Percentiles rank a stretch among this genome's conserved stretches.
phyloP scores from a whole-genome alignment of 2,797 vertebrate species.

The Psittacula echo region DNA sequence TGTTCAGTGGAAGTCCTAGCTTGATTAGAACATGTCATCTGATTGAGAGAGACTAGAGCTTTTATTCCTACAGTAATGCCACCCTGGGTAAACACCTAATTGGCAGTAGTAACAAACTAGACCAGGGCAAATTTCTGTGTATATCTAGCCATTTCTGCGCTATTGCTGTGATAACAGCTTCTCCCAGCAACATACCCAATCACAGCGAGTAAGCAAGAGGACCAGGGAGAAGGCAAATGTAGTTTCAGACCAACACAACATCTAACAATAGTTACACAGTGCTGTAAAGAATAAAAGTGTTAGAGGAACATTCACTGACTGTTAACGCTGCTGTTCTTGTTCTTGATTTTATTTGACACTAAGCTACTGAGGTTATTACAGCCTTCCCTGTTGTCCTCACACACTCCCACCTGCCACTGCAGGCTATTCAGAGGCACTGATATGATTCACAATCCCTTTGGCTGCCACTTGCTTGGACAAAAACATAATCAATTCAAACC shows the following conservation, averaged over 20 bases:
- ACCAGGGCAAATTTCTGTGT: background rate
- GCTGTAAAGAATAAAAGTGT: background rate
- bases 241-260: background rate
- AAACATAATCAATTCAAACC: background rate
- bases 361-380: background rate
- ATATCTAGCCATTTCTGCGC: background rate
- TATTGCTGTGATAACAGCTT: background rate
- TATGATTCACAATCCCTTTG: background rate
- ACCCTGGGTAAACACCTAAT: background rate
- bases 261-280: background rate
- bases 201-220: background rate
- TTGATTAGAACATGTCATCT: constrained; percentile 14
- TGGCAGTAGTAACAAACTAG: constrained; percentile 20
- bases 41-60: constrained; percentile 20
- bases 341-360: background rate
- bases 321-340: background rate
- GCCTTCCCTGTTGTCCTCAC: background rate
- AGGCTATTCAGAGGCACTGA: background rate
- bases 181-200: background rate
- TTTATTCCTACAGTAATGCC: constrained; percentile 25
- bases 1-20: constrained; percentile 28
- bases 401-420: background rate
- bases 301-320: background rate
- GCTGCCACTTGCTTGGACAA: background rate
- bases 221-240: background rate